These are phyloP conservation scores for Petrocephalus zakoni DNA, from an alignment of 2,113 vertebrate genomes.

Conservation along the genomic window DNA sequence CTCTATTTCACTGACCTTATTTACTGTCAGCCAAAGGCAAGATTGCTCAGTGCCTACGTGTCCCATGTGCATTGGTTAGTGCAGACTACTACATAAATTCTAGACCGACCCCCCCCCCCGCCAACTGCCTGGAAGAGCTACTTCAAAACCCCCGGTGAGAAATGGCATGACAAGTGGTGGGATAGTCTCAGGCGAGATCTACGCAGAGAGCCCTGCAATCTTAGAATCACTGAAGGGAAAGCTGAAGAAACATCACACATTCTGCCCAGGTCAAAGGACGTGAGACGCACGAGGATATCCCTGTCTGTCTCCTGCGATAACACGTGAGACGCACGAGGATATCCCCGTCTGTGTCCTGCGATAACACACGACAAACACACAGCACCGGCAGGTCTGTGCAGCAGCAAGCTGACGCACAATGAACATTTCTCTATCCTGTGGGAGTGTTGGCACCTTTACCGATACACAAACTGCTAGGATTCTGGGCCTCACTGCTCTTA, in stretches of 20 bases:
- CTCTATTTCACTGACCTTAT: neutral
- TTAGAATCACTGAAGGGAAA: neutral
- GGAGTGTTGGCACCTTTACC: slow-evolving; percentile 29
- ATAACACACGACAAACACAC: slow-evolving; percentile 25
- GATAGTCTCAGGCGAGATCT: neutral
- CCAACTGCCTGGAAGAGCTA: neutral
- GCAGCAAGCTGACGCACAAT: neutral
- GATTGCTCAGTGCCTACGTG: neutral
- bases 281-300: neutral
- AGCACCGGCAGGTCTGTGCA: neutral
- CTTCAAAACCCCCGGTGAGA: neutral
- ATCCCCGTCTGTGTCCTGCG: neutral
- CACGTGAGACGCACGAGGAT: neutral
- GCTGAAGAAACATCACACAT: neutral
- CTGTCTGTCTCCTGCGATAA: neutral
- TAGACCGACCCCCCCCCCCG: neutral
- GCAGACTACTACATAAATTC: neutral
- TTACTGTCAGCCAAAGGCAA: neutral
- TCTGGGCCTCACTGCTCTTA: slow-evolving; percentile 15
- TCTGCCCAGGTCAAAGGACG: neutral
- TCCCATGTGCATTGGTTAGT: neutral
- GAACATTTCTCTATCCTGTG: neutral
- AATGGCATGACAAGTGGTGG: neutral
- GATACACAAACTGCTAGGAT: slow-evolving; percentile 32
- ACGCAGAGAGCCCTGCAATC: neutral